Evolutionary conservation across 1,140 invertebrate genomes (phyloP).

Genomic region (Metopolophium dirhodum): DNA sequence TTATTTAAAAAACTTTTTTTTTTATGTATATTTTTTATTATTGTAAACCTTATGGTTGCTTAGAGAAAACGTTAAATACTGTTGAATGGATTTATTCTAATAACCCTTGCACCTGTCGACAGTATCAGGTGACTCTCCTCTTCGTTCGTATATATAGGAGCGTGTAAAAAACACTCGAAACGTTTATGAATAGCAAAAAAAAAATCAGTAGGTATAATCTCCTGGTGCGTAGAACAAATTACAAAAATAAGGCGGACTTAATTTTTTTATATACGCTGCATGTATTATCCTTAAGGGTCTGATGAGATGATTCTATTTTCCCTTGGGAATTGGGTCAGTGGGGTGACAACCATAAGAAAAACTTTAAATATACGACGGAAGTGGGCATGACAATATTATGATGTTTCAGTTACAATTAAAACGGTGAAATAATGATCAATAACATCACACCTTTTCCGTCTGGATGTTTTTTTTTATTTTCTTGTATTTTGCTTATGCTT

Average conservation of each 20-base stretch:
- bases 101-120: conserved; percentile 40
- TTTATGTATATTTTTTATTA: conserved; percentile 10
- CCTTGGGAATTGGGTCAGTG: conserved; percentile 46
- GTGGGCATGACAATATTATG: not conserved
- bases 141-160: not conserved
- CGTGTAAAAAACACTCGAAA: not conserved
- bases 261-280: conserved; percentile 22
- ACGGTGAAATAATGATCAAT: not conserved
- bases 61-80: not conserved
- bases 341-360: not conserved
- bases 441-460: not conserved
- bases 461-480: not conserved
- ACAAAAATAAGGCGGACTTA: conserved; percentile 15
- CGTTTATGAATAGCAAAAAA: conserved; percentile 44
- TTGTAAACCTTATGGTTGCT: conserved; percentile 4
- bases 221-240: not conserved
- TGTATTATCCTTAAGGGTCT: not conserved
- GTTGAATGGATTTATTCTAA: conserved; percentile 47
- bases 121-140: conserved; percentile 18
- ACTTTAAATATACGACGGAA: not conserved
- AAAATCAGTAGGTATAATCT: not conserved
- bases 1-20: not conserved
- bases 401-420: conserved; percentile 16
- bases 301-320: conserved; percentile 20
- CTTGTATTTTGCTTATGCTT: not conserved